Evolutionary conservation across 2,888 invertebrate genomes (phyloP).

Genomic region (Harpagoxenus sublaevis): DNA sequence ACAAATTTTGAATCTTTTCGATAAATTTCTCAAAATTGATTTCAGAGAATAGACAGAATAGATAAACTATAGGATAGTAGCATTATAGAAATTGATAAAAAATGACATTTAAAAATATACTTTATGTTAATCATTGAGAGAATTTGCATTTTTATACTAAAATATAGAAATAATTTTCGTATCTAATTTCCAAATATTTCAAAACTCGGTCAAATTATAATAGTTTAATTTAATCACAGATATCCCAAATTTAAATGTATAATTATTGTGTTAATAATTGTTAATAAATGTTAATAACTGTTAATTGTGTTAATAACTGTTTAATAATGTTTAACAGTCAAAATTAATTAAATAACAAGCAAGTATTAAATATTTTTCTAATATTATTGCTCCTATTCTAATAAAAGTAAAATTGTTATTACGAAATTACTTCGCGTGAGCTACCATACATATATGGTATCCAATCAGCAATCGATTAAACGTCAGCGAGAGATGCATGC

Average conservation of each 20-base stretch:
- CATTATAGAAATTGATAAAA: not conserved
- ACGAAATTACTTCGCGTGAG: constrained; percentile 43
- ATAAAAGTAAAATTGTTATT: too few species aligned
- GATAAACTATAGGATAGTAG: not conserved
- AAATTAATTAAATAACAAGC: not conserved
- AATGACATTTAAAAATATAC: not conserved
- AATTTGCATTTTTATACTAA: not conserved
- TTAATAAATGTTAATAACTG: not conserved
- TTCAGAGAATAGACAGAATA: not conserved
- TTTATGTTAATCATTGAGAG: not conserved
- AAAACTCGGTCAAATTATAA: not conserved
- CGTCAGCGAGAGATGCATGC: constrained; percentile 58
- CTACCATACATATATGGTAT: constrained; percentile 25
- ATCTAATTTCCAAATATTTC: not conserved
- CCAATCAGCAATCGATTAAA: constrained; percentile 69
- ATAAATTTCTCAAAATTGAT: not conserved
- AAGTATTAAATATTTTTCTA: not conserved
- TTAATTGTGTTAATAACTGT: not conserved
- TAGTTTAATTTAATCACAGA: not conserved
- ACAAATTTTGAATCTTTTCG: not conserved
- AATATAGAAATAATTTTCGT: not conserved
- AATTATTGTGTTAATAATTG: not conserved
- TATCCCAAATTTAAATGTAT: not conserved
- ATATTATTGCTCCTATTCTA: not conserved
- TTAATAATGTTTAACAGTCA: not conserved